Conservation (phyloP, 2,797 vertebrate species). For the Bradypodion pumilum region DNA sequence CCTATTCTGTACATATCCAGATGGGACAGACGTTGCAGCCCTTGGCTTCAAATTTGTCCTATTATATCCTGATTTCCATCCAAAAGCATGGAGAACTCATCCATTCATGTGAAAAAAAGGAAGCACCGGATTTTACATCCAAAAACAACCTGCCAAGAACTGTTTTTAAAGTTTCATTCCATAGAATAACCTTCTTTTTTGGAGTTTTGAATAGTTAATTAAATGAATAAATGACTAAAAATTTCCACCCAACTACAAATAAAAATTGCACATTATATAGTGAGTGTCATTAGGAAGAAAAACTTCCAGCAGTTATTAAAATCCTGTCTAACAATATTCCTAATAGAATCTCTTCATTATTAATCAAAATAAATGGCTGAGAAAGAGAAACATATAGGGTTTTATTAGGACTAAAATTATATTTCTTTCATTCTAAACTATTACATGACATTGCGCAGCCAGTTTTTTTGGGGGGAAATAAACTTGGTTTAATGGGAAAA, state of each 20-base stretch:
- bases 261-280: constrained; percentile 15
- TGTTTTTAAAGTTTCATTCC: constrained; percentile 46
- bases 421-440: neutral
- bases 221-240: constrained; percentile 27
- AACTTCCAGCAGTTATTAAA: neutral
- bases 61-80: constrained; percentile 48
- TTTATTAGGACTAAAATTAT: neutral
- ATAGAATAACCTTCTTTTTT: constrained; percentile 36
- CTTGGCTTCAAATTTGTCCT: constrained; percentile 46
- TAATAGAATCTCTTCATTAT: constrained; percentile 10
- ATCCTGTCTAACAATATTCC: neutral
- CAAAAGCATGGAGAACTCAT: constrained; percentile 65
- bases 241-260: constrained; percentile 37
- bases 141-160: constrained; percentile 45
- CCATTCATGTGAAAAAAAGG: constrained; percentile 26
- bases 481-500: neutral
- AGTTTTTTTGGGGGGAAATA: constrained; percentile 21
- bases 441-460: too few species aligned
- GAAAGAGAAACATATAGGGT: constrained; percentile 12
- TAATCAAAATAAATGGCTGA: constrained; percentile 11
- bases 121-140: constrained; percentile 37
- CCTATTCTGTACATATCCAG: constrained; percentile 41
- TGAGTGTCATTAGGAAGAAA: neutral
- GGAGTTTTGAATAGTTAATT: constrained; percentile 37
- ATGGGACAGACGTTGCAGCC: constrained; percentile 54